These are phyloP conservation scores for Pogonocichla stellata DNA, from an alignment of 2,113 vertebrate species.

Conservation along the genomic window DNA sequence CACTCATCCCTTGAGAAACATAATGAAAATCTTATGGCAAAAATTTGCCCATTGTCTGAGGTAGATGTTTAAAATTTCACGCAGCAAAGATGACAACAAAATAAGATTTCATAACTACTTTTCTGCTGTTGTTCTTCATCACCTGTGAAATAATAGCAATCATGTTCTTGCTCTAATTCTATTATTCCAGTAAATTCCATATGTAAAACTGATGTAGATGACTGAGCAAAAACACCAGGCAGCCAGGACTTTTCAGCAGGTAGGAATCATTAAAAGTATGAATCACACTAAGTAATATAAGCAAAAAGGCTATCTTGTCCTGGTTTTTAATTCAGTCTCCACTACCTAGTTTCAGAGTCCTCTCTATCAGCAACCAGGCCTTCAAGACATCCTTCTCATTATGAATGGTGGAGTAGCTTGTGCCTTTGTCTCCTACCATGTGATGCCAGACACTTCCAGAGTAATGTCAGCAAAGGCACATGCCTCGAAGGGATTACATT, in stretches of 20 bases:
- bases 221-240: slow-evolving; percentile 43
- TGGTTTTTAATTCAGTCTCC: background rate
- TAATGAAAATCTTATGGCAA: slow-evolving; percentile 13
- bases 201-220: slow-evolving; percentile 36
- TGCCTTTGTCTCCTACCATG: background rate
- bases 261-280: slow-evolving; percentile 23
- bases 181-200: slow-evolving; percentile 6
- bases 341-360: background rate
- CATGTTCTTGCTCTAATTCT: slow-evolving; percentile 18
- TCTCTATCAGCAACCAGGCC: background rate
- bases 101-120: slow-evolving; percentile 1
- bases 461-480: background rate
- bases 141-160: slow-evolving; percentile 5
- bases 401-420: background rate
- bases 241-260: slow-evolving; percentile 12
- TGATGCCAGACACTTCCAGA: background rate
- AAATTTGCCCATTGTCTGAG: background rate
- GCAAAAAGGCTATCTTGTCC: background rate
- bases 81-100: background rate
- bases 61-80: background rate
- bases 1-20: background rate
- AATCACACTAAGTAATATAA: background rate
- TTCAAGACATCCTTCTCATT: background rate
- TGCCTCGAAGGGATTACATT: background rate
- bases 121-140: background rate